Base-by-base conservation (phyloP, 2,797 vertebrate species). In the Emydoidea blandingii region DNA sequence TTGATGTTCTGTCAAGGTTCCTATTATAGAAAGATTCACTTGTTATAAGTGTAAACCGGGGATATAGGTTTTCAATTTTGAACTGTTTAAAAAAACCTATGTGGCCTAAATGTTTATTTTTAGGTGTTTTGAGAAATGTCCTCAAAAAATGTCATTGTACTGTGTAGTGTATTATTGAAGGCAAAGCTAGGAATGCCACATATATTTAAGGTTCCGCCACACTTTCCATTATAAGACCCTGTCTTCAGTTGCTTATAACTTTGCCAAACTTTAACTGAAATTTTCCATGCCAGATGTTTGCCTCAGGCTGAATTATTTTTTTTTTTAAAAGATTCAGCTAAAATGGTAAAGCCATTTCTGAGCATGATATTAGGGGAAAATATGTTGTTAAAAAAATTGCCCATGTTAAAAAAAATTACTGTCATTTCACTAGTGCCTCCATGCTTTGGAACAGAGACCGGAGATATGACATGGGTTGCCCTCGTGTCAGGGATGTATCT, bases 1-100 rank as follows among this genome's bases (percentile, higher is more conserved):
- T 57, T 81, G 90, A 91, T 89, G 76, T 88, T 96, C 94, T 94
- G 87, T 37, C 88, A 97, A 87, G 80, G 72, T 89, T 97, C 41
- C 81, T 47, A 31, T 90, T 91, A 62, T 90, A 93, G 88, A 57
- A 29, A 59, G 83, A 82, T 0, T 92, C 84, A 78, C 0, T 0
- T 85, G 86, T 90, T 90, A 81, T 54, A 72, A 92, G 82, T 80
- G 47, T 49, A 89, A 72, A 88, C 53, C 84, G 34, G 83, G 59
- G 89, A 94, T 90, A 93, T 15, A 29, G 37, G 81, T 54, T 79
- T 90, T 96, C 81, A 86, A 3, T 12, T 47, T 52, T 52, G 62
- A 57, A 11, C 53, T 83, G 47, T 50, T 88, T 86, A 59, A 29
- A 25, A 59, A 88, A 54, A 11, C 4, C 54, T 25, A 10, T 25